These are phyloP conservation scores for Colius striatus DNA, from an alignment of 2,113 vertebrate genomes.

Conservation along the genomic window DNA sequence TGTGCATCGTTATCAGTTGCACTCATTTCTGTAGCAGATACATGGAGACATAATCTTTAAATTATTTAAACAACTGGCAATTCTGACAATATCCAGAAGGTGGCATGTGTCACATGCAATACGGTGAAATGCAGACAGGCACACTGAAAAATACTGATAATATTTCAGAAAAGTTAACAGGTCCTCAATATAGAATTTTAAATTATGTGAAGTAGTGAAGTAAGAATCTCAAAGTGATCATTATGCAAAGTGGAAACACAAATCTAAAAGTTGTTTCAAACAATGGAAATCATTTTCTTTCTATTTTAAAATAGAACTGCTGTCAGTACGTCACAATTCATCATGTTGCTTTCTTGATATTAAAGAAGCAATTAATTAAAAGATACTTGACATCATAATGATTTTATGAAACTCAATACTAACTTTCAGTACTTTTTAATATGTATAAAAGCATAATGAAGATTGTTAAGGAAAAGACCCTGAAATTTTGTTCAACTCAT, in stretches of 20 bases:
- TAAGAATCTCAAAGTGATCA: neutral
- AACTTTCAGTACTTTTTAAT: neutral
- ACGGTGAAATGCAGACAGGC: neutral
- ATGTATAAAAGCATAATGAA: neutral
- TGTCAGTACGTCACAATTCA: neutral
- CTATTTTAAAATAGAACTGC: neutral
- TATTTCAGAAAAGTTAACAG: neutral
- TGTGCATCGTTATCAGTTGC: neutral
- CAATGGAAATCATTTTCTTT: neutral
- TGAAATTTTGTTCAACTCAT: neutral
- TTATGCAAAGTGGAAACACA: neutral
- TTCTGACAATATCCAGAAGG: slow-evolving; percentile 61
- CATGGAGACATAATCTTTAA: neutral
- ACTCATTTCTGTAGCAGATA: neutral
- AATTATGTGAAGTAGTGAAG: neutral
- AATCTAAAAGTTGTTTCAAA: neutral
- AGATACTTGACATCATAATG: neutral
- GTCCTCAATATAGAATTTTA: neutral
- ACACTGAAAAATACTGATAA: neutral
- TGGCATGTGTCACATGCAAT: slow-evolving; percentile 54
- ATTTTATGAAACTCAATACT: neutral
- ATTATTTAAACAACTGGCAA: neutral
- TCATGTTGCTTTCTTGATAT: neutral
- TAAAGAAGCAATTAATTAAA: neutral
- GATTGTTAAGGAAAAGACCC: neutral